phyloP scores from a whole-genome alignment of 2,113 vertebrate genomes.

The Notothenia coriiceps region DNA sequence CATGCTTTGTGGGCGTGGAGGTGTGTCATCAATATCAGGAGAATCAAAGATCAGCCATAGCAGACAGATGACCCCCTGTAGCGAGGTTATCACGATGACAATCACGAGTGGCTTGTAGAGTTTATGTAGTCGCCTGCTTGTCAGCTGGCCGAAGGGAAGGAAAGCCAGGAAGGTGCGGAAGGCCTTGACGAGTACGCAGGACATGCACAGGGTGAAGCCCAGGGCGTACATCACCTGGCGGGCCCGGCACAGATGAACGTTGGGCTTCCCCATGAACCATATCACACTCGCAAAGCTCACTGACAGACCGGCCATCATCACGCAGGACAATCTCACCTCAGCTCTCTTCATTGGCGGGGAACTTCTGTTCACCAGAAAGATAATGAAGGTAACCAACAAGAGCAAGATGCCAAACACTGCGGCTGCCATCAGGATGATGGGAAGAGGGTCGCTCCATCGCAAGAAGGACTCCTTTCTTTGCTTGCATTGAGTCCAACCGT shows the following conservation, averaged over 20 bases:
- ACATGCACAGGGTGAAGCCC: constrained; percentile 80
- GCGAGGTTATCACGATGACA: constrained; percentile 42
- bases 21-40: constrained; percentile 22
- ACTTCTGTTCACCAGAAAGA: constrained; percentile 62
- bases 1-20: constrained; percentile 46
- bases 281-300: constrained; percentile 72
- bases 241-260: constrained; percentile 61
- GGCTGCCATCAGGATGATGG: constrained; percentile 64
- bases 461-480: constrained; percentile 54
- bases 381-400: constrained; percentile 45
- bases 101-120: constrained; percentile 66
- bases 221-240: constrained; percentile 78
- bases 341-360: constrained; percentile 68
- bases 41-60: constrained; percentile 73
- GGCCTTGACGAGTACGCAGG: constrained; percentile 79
- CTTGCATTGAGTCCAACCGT: constrained; percentile 44
- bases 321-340: constrained; percentile 62
- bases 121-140: constrained; percentile 22
- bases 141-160: constrained; percentile 58
- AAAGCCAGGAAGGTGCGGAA: constrained; percentile 70
- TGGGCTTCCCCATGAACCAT: constrained; percentile 76
- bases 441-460: constrained; percentile 60
- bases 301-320: constrained; percentile 74
- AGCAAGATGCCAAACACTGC: constrained; percentile 63
- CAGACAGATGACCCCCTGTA: constrained; percentile 73